Conservation (phyloP, 2,797 vertebrate species). For the Acomys russatus region DNA sequence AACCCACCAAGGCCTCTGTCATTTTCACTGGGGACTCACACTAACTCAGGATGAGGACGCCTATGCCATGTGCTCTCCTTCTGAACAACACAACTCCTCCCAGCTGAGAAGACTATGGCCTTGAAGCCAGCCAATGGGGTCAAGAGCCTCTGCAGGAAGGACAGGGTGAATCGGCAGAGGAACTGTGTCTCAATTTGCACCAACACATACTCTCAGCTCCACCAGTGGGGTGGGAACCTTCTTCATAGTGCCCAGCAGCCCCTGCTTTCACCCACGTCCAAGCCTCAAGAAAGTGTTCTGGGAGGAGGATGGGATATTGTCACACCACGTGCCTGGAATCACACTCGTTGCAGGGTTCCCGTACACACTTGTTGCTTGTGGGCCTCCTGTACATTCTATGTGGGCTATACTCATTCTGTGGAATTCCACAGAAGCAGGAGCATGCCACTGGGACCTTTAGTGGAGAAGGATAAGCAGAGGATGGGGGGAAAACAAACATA, state of each 20-base stretch:
- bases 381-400: background rate
- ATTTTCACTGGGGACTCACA: background rate
- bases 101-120: background rate
- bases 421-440: background rate
- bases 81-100: background rate
- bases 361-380: rapidly evolving
- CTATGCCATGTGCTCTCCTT: background rate
- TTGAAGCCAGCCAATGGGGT: background rate
- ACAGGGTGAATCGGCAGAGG: background rate
- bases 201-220: background rate
- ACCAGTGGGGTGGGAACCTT: too few relatives aligned
- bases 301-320: background rate
- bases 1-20: background rate
- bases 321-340: background rate
- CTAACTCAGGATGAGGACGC: background rate
- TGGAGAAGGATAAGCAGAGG: background rate
- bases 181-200: background rate
- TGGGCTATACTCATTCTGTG: background rate
- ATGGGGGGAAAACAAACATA: background rate
- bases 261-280: background rate
- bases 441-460: background rate
- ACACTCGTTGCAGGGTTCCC: background rate
- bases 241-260: background rate
- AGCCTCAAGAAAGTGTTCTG: background rate
- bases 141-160: background rate